A percentile compares a stretch with the other conserved stretches of the same genome.
These are phyloP conservation scores for Chironomus riparius DNA, from an alignment of 2,888 invertebrate species.

Conservation along the genomic window DNA sequence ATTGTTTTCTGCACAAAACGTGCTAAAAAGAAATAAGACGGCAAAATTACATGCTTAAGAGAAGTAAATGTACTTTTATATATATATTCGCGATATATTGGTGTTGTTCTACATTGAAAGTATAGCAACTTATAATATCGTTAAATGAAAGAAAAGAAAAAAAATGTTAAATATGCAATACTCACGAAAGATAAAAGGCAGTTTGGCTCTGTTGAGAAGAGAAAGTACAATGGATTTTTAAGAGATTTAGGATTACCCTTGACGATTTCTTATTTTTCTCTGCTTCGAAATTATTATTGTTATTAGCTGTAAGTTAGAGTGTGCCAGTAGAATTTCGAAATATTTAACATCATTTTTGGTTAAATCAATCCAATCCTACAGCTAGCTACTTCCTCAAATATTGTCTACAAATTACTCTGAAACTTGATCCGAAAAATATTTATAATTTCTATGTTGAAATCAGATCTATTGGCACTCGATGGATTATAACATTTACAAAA, in stretches of 20 bases:
- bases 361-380: too few species aligned
- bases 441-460: too few species aligned
- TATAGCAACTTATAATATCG: neutral
- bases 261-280: neutral
- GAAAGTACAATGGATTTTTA: neutral
- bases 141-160: neutral
- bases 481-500: too few species aligned
- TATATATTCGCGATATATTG: neutral
- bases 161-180: neutral
- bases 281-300: neutral
- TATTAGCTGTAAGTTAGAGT: neutral
- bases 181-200: neutral
- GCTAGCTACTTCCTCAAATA: too few species aligned
- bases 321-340: neutral
- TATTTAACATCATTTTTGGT: too few species aligned
- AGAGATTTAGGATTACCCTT: conserved; percentile 25
- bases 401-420: too few species aligned
- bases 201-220: neutral
- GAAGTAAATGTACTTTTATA: neutral
- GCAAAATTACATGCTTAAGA: conserved; percentile 18
- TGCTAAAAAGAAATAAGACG: neutral
- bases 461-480: too few species aligned
- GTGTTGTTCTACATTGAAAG: conserved; percentile 20
- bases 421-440: too few species aligned
- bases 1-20: neutral